Evolutionary conservation across 2,888 invertebrate genomes (phyloP).

Genomic region (Trachelus tabidus): DNA sequence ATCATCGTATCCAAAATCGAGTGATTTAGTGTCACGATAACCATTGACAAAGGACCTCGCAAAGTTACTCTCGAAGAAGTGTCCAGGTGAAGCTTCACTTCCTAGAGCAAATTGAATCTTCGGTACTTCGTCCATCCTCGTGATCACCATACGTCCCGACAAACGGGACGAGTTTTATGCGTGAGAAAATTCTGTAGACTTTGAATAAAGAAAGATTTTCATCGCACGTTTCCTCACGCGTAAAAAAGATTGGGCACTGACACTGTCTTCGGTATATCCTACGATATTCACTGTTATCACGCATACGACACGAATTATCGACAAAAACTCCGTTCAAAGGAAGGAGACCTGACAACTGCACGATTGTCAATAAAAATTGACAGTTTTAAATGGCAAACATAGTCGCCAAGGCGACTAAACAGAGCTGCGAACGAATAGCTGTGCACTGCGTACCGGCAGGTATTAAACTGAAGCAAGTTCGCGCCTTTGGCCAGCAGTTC

Average conservation of each 20-base stretch:
- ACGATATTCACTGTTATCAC: neutral
- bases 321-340: neutral
- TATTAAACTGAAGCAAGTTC: constrained; percentile 3
- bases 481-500: neutral
- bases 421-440: neutral
- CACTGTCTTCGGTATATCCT: neutral
- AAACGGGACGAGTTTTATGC: neutral
- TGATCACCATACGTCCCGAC: neutral
- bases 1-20: constrained; percentile 59
- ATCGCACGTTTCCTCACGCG: neutral
- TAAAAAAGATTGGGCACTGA: neutral
- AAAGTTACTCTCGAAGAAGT: constrained; percentile 70
- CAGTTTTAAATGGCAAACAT: neutral
- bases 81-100: constrained; percentile 61
- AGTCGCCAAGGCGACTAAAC: neutral
- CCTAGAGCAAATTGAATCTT: constrained; percentile 58
- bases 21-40: constrained; percentile 61
- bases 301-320: neutral
- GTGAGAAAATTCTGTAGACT: neutral
- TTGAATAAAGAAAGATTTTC: neutral
- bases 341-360: neutral
- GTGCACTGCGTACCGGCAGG: neutral
- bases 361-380: neutral
- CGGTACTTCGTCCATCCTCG: constrained; percentile 40
- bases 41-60: constrained; percentile 68